Base-by-base conservation (phyloP, 2,888 invertebrate genomes). In the Trachelus troglodyta region DNA sequence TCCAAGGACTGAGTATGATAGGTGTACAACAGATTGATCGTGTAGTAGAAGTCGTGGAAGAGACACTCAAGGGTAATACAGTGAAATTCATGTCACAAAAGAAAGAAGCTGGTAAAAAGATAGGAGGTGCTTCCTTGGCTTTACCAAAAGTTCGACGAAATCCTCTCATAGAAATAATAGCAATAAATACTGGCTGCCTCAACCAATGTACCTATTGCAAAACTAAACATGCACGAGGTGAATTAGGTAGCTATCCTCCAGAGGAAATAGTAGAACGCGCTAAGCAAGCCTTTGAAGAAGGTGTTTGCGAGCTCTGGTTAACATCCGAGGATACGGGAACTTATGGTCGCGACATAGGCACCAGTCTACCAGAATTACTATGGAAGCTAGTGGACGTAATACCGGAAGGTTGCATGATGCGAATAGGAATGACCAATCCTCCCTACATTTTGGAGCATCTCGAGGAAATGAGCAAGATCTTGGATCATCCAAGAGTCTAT, bases 131-230 rank as follows among this genome's bases (percentile, higher is more conserved):
- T 0, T 94, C 96, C 0, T 92, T 99, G 0, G 93, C 95, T 9
- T 92, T 99, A 23, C 99, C 99, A 0, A 99, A 99, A 93, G 96
- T 99, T 23, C 94, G 99, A 76, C 96, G 97, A 88, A 99, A 99
- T 92, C 98, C 98, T 0, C 93, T 99, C 0, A 96, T 99, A 79
- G 99, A 99, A 93, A 99, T 99, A 78, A 98, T 99, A 79, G 95
- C 98, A 0, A 97, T 99, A 74, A 98, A 98, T 91, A 98, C 98
- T 0, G 98, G 98, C 0, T 99, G 99, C 87, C 92, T 99, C 3
- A 99, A 99, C 92, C 98, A 98, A 88, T 99, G 99, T 91, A 99
- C 99, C 0, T 99, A 99, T 89, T 99, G 99, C 90, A 99, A 99
- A 92, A 99, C 99, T 0, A 99, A 98, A 89, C 98, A 98, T 91